Base-by-base conservation (phyloP, 2,888 invertebrate genomes). In the Eledona agricola region DNA sequence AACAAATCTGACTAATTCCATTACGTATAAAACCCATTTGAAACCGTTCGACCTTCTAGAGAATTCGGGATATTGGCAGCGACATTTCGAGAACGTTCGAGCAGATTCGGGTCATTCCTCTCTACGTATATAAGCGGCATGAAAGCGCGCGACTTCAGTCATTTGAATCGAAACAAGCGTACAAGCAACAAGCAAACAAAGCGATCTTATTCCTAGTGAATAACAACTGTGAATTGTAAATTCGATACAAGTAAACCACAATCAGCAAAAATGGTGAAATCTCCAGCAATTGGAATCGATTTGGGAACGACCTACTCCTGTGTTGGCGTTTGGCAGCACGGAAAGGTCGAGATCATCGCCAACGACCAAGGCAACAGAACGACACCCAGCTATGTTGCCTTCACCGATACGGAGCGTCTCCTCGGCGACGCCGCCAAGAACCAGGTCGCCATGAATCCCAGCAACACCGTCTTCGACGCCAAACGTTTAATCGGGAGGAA, bases 221-320 rank as follows among this genome's bases (percentile, higher is more conserved):
- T 46, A 40, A 45, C 1, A 19, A n/a, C 20, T 19, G 31, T 22
- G 16, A 22, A 31, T 43, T 43, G n/a, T 28, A 12, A 20, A n/a
- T n/a, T n/a, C n/a, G n/a, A n/a, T 15, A 10, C 15, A 17, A 16
- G 19, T 35, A 4, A 13, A 16, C 17, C 15, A 23, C 11, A 32
- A 32, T 16, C 45, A 32, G n/a, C 4, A 23, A 51, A 40, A 47
- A 52, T 52, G 52, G 35, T 45, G 37, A 51, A 40, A 43, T 22
- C 74, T 59, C 78, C 81, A 53, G 84, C 84, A 60, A 80, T 88
- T 64, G 89, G 89, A 61, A 93, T 90, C 65, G 89, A 90, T 80
- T 80, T 93, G 70, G 93, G 93, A 65, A 93, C 92, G 12, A 93
- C 92, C 4, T 93, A 90, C 75, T 92, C 90, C 19, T 89, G 90